Evolutionary conservation across 2,888 invertebrate genomes (phyloP).

Genomic region (Lasioglossum figueresi): DNA sequence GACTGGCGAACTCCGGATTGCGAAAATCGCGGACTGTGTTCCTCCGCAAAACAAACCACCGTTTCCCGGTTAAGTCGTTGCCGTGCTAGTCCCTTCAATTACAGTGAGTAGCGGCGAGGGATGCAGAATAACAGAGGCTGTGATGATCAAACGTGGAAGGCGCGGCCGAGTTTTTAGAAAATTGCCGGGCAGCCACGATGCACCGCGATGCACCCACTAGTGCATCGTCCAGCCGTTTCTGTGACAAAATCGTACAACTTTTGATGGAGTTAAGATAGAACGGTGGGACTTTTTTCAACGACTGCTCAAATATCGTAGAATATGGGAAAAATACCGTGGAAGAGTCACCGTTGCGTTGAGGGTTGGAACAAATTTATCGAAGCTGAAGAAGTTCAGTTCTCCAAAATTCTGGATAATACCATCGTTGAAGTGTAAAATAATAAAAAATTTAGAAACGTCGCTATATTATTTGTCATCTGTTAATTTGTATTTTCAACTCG

Average conservation of each 20-base stretch:
- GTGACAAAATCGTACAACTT: neutral
- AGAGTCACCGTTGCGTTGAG: neutral
- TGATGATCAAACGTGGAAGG: slow-evolving; percentile 19
- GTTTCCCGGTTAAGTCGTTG: slow-evolving; percentile 14
- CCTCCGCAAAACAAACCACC: slow-evolving; percentile 2
- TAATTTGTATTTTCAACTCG: neutral
- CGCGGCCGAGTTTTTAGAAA: slow-evolving; percentile 34
- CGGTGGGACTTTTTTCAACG: neutral
- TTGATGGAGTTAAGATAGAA: neutral
- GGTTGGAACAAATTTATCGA: neutral
- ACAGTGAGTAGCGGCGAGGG: slow-evolving; percentile 27
- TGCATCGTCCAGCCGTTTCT: neutral
- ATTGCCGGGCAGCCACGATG: slow-evolving; percentile 10
- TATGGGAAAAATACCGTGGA: neutral
- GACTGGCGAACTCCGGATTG: neutral
- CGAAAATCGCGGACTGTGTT: neutral
- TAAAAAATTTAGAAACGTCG: too few relatives aligned
- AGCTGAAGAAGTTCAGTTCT: neutral
- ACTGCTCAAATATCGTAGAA: neutral
- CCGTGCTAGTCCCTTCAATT: slow-evolving; percentile 29
- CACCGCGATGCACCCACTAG: neutral
- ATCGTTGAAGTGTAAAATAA: too few relatives aligned
- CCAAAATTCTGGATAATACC: too few relatives aligned
- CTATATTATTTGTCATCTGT: too few relatives aligned
- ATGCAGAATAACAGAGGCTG: slow-evolving; percentile 12